Percentiles rank a stretch among this genome's conserved stretches.
Evolutionary conservation across 1,140 invertebrate genomes (phyloP).

Genomic region (Ostrea denselamellosa): DNA sequence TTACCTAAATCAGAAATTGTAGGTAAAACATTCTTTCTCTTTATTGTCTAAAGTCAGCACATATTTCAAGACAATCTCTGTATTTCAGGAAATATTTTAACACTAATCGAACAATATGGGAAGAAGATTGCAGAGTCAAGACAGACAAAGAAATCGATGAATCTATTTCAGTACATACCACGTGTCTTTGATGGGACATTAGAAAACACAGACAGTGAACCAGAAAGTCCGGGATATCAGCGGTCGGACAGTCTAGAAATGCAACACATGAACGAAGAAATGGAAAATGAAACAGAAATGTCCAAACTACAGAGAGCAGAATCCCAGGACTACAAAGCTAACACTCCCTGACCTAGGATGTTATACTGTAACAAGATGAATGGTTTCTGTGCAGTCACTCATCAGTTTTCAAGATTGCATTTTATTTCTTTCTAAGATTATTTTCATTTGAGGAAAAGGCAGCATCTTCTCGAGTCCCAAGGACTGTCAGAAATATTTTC

Average conservation of each 20-base stretch:
- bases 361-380: background rate
- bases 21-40: too few relatives aligned
- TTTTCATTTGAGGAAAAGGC: too few relatives aligned
- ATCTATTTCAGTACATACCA: constrained; percentile 63
- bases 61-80: background rate
- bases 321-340: constrained; percentile 63
- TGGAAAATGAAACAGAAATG: background rate
- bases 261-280: background rate
- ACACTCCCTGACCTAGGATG: constrained; percentile 54
- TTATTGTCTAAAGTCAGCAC: too few relatives aligned
- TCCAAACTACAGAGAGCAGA: constrained; percentile 46
- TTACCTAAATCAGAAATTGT: too few relatives aligned
- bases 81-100: constrained; percentile 61
- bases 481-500: too few relatives aligned
- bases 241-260: constrained; percentile 34
- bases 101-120: constrained; percentile 61
- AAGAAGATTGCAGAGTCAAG: constrained; percentile 47
- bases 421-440: too few relatives aligned
- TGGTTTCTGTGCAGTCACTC: background rate
- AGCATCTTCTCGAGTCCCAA: too few relatives aligned
- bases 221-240: background rate
- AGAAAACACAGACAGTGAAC: constrained; percentile 53
- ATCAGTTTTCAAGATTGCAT: background rate
- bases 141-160: constrained; percentile 40
- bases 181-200: constrained; percentile 57